phyloP scores from a whole-genome alignment of 2,797 vertebrate genomes.

The Pseudocheirus occidentalis region DNA sequence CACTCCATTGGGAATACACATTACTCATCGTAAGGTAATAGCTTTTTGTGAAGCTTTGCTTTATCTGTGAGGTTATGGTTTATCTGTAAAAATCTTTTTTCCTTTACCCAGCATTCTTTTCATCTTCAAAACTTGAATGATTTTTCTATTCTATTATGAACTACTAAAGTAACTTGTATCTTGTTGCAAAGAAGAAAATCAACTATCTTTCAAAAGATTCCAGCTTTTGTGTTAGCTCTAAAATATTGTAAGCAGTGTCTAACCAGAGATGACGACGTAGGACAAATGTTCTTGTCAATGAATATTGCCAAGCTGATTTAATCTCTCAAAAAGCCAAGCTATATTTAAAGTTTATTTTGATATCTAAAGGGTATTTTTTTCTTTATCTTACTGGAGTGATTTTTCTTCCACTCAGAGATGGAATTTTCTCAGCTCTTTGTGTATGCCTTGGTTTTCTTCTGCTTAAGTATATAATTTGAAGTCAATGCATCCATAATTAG shows the following conservation, averaged over 20 bases:
- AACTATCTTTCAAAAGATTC: constrained; percentile 65
- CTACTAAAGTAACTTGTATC: constrained; percentile 60
- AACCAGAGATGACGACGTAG: constrained; percentile 42
- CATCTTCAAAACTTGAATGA: constrained; percentile 46
- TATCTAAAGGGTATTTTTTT: constrained; percentile 15
- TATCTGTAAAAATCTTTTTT: constrained; percentile 70
- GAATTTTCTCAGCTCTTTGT: constrained; percentile 23
- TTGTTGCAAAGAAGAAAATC: constrained; percentile 71
- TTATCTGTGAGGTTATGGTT: constrained; percentile 20
- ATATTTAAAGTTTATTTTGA: constrained; percentile 39
- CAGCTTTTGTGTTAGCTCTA: constrained; percentile 49
- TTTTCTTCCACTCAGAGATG: constrained; percentile 29
- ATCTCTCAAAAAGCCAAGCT: constrained; percentile 49
- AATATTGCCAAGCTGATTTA: constrained; percentile 54
- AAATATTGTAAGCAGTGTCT: constrained; percentile 40
- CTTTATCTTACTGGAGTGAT: background rate
- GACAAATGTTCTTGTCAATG: constrained; percentile 57
- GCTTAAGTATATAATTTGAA: background rate
- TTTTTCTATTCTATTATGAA: constrained; percentile 65
- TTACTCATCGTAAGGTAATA: constrained; percentile 42
- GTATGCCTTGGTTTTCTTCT: constrained; percentile 30
- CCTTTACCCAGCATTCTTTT: constrained; percentile 52
- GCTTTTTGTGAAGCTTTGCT: constrained; percentile 20
- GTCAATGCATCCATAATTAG: background rate
- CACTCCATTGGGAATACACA: background rate